Percentiles rank a stretch among this genome's conserved stretches.
These are phyloP conservation scores for Zaprionus bogoriensis DNA, from an alignment of 2,888 invertebrate species.

Conservation along the genomic window DNA sequence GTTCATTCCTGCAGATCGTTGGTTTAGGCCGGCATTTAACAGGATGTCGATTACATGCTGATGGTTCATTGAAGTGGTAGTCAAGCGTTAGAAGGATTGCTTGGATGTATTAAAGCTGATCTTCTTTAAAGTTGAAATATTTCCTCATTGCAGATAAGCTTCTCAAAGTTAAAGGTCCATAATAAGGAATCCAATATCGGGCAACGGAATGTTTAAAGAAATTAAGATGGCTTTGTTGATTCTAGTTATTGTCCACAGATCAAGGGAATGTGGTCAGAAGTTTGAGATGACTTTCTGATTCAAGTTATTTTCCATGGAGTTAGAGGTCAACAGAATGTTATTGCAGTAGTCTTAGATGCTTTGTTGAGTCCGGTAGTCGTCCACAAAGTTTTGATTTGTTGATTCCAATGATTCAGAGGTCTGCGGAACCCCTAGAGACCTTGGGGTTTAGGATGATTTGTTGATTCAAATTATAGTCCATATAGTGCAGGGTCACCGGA, in stretches of 20 bases:
- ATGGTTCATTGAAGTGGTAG: neutral
- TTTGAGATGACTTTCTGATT: neutral
- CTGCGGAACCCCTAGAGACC: too few relatives aligned
- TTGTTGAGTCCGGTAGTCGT: too few relatives aligned
- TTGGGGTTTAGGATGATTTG: too few relatives aligned
- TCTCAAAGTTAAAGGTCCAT: neutral
- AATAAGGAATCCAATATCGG: neutral
- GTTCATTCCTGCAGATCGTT: neutral
- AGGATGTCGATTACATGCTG: neutral
- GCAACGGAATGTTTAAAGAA: constrained; percentile 19
- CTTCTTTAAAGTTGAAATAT: neutral
- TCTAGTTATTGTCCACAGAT: too few relatives aligned
- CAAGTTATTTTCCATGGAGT: neutral
- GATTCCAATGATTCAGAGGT: too few relatives aligned
- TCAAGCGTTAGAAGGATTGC: neutral
- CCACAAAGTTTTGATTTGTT: too few relatives aligned
- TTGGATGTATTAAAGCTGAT: neutral
- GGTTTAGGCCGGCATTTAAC: neutral
- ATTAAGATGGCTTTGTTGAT: too few relatives aligned
- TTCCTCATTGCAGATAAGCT: neutral
- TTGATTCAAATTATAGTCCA: too few relatives aligned
- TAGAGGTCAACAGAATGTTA: too few relatives aligned
- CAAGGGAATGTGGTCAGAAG: constrained; percentile 12
- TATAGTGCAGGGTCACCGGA: too few relatives aligned
- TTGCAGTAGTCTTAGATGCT: too few relatives aligned